Percentiles rank a stretch among this genome's conserved stretches.
phyloP scores from a whole-genome alignment of 2,888 invertebrate genomes.

The Caenorhabditis plicata region DNA sequence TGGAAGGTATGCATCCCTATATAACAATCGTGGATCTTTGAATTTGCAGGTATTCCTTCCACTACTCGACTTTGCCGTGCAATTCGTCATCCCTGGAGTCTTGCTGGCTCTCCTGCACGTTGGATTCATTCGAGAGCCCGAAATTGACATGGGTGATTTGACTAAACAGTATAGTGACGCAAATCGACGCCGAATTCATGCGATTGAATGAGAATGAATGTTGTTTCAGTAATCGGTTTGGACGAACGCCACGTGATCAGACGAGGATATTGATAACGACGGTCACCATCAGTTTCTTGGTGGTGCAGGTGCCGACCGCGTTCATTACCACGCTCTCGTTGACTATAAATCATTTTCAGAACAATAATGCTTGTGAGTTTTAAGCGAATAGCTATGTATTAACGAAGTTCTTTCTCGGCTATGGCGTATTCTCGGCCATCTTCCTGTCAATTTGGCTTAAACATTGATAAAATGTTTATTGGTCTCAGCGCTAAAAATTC shows the following conservation, averaged over 20 bases:
- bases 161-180: constrained; percentile 54
- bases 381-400: too few relatives aligned
- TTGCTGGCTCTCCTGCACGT: constrained; percentile 58
- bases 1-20: constrained; percentile 60
- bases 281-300: constrained; percentile 61
- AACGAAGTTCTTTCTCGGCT: too few relatives aligned
- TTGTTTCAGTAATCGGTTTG: constrained; percentile 61
- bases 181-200: background rate
- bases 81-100: constrained; percentile 61
- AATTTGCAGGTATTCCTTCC: constrained; percentile 54
- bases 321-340: constrained; percentile 61
- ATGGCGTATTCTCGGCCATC: background rate
- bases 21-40: too few relatives aligned
- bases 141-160: constrained; percentile 58
- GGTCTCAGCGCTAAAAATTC: too few relatives aligned
- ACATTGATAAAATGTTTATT: too few relatives aligned
- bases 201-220: constrained; percentile 1
- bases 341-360: constrained; percentile 62
- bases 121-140: constrained; percentile 62
- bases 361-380: constrained; percentile 56
- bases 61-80: constrained; percentile 61
- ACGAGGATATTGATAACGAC: constrained; percentile 63
- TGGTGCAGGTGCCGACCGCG: constrained; percentile 63
- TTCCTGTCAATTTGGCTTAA: too few relatives aligned
- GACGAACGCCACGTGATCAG: constrained; percentile 63